Conservation (phyloP, 2,797 vertebrate species). For the Apogon talboti region DNA sequence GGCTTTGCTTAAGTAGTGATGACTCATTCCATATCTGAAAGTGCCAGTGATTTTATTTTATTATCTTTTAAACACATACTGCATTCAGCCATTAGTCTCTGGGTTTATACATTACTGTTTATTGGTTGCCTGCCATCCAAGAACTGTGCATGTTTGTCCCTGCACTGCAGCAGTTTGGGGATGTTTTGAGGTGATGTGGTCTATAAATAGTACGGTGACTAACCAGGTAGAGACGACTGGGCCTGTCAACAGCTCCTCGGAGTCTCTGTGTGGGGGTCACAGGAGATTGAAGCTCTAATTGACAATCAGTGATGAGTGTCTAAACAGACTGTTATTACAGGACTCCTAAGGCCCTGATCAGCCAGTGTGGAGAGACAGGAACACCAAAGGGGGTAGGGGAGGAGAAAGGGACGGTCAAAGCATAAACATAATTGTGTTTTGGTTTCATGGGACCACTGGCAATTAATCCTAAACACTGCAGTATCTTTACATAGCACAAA, state of each 20-base stretch:
- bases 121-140: constrained; percentile 25
- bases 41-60: constrained; percentile 48
- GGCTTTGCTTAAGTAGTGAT: constrained; percentile 45
- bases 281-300: constrained; percentile 64
- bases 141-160: constrained; percentile 24
- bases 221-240: constrained; percentile 65
- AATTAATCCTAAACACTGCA: constrained; percentile 20
- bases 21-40: constrained; percentile 53
- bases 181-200: constrained; percentile 40
- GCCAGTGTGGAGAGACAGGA: constrained; percentile 57
- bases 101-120: constrained; percentile 20
- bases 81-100: constrained; percentile 29
- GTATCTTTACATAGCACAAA: constrained; percentile 21
- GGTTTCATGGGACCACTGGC: constrained; percentile 36
- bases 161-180: constrained; percentile 13
- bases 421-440: constrained; percentile 46
- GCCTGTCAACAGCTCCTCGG: constrained; percentile 68
- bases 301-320: constrained; percentile 71
- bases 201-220: constrained; percentile 52
- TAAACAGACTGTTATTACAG: constrained; percentile 60
- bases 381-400: constrained; percentile 10
- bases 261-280: constrained; percentile 57
- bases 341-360: constrained; percentile 61
- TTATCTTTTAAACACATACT: constrained; percentile 36
- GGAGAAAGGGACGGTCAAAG: constrained; percentile 25